These are phyloP conservation scores for Orbicella faveolata DNA, from an alignment of 64 coral and sea anemone species.

Conservation along the genomic window DNA sequence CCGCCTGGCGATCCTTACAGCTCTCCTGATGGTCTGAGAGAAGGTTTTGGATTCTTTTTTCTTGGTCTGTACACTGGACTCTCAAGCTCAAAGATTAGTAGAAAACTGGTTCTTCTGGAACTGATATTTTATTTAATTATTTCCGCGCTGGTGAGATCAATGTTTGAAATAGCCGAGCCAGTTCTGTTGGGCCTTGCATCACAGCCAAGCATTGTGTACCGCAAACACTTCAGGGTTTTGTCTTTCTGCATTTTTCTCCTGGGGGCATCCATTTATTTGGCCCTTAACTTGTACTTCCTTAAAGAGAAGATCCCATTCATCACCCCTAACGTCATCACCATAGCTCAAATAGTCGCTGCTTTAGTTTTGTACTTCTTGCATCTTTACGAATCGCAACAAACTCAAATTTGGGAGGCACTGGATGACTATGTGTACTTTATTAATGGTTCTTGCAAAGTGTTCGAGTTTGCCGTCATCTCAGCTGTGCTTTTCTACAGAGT, in stretches of 20 bases:
- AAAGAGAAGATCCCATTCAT: conserved; percentile 97
- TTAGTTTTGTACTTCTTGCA: conserved; percentile 84
- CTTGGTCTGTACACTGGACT: conserved; percentile 92
- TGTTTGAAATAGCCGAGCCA: conserved; percentile 96
- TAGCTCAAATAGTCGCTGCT: conserved; percentile 91
- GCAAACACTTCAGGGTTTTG: conserved; percentile 74
- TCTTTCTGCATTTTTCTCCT: conserved; percentile 70
- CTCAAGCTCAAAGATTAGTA: conserved; percentile 78
- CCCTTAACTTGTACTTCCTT: conserved; percentile 82
- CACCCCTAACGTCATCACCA: conserved; percentile 97
- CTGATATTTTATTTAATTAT: conserved; percentile 94
- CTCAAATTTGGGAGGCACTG: conserved; percentile 87
- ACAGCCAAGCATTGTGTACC: conserved; percentile 60
- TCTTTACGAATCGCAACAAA: conserved; percentile 86
- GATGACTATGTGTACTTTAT: conserved; percentile 99
- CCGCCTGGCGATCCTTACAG: conserved; percentile 55
- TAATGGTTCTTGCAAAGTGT: conserved; percentile 90
- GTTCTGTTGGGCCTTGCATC: conserved; percentile 78
- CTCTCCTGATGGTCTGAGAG: conserved; percentile 85
- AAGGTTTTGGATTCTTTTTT: conserved; percentile 94
- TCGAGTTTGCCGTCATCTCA: conserved; percentile 94
- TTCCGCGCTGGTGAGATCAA: conserved; percentile 84
- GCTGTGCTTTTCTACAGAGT: conserved; percentile 92
- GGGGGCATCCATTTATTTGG: conserved; percentile 76
- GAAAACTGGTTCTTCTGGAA: conserved; percentile 88